A percentile compares a stretch with the other conserved stretches of the same genome.
These are phyloP conservation scores for Polypedilum vanderplanki DNA, from an alignment of 1,140 invertebrate genomes.

Conservation along the genomic window DNA sequence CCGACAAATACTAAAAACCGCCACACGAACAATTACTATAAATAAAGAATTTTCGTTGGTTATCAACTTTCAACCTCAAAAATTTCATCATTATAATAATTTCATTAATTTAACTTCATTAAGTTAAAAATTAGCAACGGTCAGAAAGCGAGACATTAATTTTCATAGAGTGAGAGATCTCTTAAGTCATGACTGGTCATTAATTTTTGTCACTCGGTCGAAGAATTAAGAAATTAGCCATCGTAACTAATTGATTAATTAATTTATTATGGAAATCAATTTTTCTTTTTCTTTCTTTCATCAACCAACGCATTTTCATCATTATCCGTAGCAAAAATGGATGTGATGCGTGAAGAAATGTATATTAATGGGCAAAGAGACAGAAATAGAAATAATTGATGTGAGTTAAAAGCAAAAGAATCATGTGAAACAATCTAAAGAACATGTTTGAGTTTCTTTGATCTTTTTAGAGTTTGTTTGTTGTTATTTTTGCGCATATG, in stretches of 20 bases:
- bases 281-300: background rate
- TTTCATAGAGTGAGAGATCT: too few species aligned
- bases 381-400: background rate
- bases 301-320: constrained; percentile 4
- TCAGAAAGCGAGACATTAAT: too few species aligned
- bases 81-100: too few species aligned
- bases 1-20: too few species aligned
- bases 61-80: too few species aligned
- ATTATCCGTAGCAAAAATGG: background rate
- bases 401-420: background rate
- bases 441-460: background rate
- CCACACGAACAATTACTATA: too few species aligned
- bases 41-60: too few species aligned
- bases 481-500: constrained; percentile 4
- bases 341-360: background rate
- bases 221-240: constrained; percentile 24
- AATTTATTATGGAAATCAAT: constrained; percentile 25
- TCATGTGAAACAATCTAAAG: background rate
- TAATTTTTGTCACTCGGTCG: too few species aligned
- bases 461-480: background rate
- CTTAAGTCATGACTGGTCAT: too few species aligned
- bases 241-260: constrained; percentile 23
- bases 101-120: too few species aligned
- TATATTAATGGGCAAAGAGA: background rate
- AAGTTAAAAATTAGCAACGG: too few species aligned